phyloP scores from a whole-genome alignment of 2,797 vertebrate genomes.

The Sylvia borin region DNA sequence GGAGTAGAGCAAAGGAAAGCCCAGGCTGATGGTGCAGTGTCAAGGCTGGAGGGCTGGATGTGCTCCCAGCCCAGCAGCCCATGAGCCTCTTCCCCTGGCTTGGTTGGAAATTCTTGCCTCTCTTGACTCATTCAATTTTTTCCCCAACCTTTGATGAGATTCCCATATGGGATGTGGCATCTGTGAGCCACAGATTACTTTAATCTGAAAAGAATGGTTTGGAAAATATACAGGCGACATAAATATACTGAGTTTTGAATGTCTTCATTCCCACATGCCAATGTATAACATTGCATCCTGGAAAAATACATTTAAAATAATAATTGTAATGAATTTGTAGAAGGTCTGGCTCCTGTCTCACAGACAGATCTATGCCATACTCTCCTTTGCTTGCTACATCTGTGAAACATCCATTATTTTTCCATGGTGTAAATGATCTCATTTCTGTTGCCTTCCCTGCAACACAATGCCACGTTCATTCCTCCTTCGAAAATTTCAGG shows the following conservation, averaged over 20 bases:
- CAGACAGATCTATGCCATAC: neutral
- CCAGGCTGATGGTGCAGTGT: neutral
- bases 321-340: neutral
- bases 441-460: slow-evolving; percentile 7
- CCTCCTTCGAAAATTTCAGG: slow-evolving; percentile 34
- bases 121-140: neutral
- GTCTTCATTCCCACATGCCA: neutral
- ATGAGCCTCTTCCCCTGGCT: neutral
- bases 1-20: neutral
- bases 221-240: neutral
- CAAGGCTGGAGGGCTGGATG: neutral
- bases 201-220: neutral
- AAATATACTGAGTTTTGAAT: neutral
- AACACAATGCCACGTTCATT: neutral
- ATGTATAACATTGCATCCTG: neutral
- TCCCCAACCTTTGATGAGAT: neutral
- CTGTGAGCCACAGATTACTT: neutral
- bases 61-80: neutral
- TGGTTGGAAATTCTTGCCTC: neutral
- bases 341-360: neutral
- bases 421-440: neutral
- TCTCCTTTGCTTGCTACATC: neutral
- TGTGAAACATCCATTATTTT: slow-evolving; percentile 13
- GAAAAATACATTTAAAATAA: neutral
- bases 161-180: neutral